Base-by-base conservation (phyloP, 2,797 vertebrate species). In the Meriones psammophilus region DNA sequence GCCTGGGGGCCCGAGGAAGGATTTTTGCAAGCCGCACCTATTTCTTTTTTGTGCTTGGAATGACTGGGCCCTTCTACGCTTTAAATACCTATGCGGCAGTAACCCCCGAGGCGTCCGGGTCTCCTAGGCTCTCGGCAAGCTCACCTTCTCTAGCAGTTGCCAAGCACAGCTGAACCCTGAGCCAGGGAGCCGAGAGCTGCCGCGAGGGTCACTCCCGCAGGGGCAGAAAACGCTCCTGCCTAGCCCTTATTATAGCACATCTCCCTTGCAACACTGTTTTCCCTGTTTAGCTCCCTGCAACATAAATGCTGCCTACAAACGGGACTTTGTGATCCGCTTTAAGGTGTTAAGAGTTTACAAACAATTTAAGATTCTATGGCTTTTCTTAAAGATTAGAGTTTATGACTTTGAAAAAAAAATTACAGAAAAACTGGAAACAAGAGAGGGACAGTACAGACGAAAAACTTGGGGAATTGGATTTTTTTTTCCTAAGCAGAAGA, bases 401-500 rank as follows among this genome's bases (percentile, higher is more conserved):
- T 84, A 81, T 58, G 54, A 88, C 62, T 89, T 81, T 26, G 69
- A 54, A 86, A 95, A 87, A 74, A 90, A 91, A 50, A 50, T 50
- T 50, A 81, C 69, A 58, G 39, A 56, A 78, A 69, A 68, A 64
- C 76, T 77, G 89, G 30, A 88, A 81, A 79, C 85, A 62, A 89
- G 69, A 93, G 93, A 94, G 22, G 26, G n/a, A 39, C 74, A 42
- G n/a, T 18, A 56, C 50, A 22, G 1, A 58, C 88, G 60, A 88
- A 89, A 46, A 84, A 86, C 54, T 62, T 15, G 20, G 73, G 62
- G 91, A 85, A 86, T 36, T 26, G 42, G 56, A 68, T 80, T 66
- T n/a, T 20, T 30, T n/a, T 66, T 91, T 88, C 80, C 71, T 74
- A 96, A 96, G 79, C 80, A 77, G 33, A 83, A 89, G 87, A 88